Percentiles rank a stretch among this genome's conserved stretches.
Evolutionary conservation across 2,797 vertebrate species (phyloP).

Genomic region (Brachyrhaphis roseni): DNA sequence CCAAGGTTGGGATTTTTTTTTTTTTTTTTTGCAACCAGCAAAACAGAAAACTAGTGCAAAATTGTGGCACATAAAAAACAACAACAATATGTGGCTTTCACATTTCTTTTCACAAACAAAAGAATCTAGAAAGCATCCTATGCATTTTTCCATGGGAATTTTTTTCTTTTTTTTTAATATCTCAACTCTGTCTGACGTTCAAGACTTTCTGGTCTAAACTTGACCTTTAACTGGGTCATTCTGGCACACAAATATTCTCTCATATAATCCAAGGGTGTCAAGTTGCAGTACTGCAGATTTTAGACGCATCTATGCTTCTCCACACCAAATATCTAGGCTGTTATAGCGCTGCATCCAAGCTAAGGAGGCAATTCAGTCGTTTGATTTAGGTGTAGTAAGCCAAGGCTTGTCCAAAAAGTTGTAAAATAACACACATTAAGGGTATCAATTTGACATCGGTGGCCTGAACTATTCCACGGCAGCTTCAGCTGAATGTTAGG

Average conservation of each 20-base stretch:
- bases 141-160: not conserved
- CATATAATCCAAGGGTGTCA: not conserved
- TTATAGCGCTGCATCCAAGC: not conserved
- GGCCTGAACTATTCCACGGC: not conserved
- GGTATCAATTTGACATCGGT: not conserved
- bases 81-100: not conserved
- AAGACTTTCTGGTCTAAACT: no score
- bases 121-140: not conserved
- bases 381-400: not conserved
- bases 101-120: not conserved
- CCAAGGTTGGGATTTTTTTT: not conserved
- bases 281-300: not conserved
- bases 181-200: not conserved
- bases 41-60: not conserved
- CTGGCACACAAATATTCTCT: not conserved
- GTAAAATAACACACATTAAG: not conserved
- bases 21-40: not conserved
- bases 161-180: not conserved
- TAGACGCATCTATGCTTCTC: not conserved
- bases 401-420: not conserved
- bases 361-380: not conserved
- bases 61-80: not conserved
- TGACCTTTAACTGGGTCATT: not conserved
- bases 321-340: not conserved
- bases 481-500: not conserved